phyloP scores from a whole-genome alignment of 2,113 vertebrate genomes.

The Drymodes brunneopygia region DNA sequence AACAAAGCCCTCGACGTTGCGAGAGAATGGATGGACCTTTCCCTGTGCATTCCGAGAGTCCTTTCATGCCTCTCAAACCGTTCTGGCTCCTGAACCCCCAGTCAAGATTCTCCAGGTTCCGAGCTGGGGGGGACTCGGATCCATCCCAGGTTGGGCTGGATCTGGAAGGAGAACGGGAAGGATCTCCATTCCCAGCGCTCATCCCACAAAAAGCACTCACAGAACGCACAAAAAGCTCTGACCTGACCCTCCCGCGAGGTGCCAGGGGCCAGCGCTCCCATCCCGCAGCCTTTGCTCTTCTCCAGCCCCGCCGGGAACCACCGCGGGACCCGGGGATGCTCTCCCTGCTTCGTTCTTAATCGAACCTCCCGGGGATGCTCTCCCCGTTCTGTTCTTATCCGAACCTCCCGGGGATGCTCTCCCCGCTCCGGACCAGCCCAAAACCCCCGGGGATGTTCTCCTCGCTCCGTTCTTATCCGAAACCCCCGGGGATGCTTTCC shows the following conservation, averaged over 20 bases:
- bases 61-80: accelerated
- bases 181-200: accelerated
- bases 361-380: not conserved
- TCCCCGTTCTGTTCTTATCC: accelerated
- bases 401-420: not conserved
- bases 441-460: not conserved
- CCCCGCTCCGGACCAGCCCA: accelerated
- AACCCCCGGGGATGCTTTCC: not conserved
- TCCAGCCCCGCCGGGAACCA: not conserved
- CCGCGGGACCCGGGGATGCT: not conserved
- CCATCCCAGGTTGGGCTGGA: too few relatives aligned
- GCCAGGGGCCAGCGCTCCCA: not conserved
- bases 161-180: not conserved
- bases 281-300: not conserved
- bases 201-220: accelerated
- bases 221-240: accelerated
- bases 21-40: not conserved
- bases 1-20: not conserved
- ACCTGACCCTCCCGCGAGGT: not conserved
- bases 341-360: accelerated
- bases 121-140: not conserved
- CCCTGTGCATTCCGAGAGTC: accelerated
- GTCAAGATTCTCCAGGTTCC: not conserved
- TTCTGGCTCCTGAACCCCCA: not conserved
- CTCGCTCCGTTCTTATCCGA: accelerated